A percentile compares a stretch with the other conserved stretches of the same genome.
These are phyloP conservation scores for Ips nitidus DNA, from an alignment of 1,140 invertebrate genomes.

Conservation along the genomic window DNA sequence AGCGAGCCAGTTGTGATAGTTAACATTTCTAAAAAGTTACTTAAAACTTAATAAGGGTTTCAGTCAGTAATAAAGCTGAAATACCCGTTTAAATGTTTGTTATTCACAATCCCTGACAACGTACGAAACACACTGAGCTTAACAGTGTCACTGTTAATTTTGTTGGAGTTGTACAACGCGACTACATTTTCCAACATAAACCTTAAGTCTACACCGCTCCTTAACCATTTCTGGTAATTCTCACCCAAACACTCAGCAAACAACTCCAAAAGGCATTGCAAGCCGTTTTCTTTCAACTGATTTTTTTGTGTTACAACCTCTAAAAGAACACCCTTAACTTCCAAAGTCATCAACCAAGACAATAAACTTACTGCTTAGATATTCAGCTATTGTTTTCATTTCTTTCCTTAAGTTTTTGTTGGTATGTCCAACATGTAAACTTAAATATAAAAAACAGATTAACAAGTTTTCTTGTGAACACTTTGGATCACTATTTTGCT, in stretches of 20 bases:
- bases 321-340: background rate
- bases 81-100: background rate
- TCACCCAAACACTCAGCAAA: slow-evolving; percentile 52
- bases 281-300: slow-evolving; percentile 26
- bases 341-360: background rate
- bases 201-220: slow-evolving; percentile 25
- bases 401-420: slow-evolving; percentile 48
- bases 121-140: slow-evolving; percentile 41
- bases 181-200: slow-evolving; percentile 53
- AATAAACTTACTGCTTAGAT: slow-evolving; percentile 53
- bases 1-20: slow-evolving; percentile 53
- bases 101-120: background rate
- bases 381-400: slow-evolving; percentile 51
- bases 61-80: background rate
- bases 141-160: slow-evolving; percentile 46
- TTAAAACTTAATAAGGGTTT: background rate
- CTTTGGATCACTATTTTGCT: slow-evolving; percentile 53
- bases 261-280: slow-evolving; percentile 50
- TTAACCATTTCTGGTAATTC: slow-evolving; percentile 43
- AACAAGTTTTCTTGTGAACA: slow-evolving; percentile 57
- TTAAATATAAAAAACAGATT: slow-evolving; percentile 57
- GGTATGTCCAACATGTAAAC: slow-evolving; percentile 53
- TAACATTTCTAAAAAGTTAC: slow-evolving; percentile 9
- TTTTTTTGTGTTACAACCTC: slow-evolving; percentile 18
- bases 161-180: slow-evolving; percentile 51